Conservation (phyloP, 1,140 invertebrate genomes). For the Mya arenaria region DNA sequence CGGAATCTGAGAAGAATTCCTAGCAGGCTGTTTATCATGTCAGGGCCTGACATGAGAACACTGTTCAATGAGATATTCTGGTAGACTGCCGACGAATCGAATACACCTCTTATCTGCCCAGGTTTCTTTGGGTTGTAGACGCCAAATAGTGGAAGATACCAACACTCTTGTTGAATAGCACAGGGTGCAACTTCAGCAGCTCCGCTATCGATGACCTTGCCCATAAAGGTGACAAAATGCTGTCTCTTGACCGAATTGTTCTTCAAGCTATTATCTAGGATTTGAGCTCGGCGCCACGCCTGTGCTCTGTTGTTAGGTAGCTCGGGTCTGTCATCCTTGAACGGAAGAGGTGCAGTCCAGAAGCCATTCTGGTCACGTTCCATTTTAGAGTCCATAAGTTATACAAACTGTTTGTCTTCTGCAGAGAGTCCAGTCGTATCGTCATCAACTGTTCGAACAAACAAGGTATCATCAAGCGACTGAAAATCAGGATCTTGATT, state of each 20-base stretch:
- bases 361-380: constrained; percentile 21
- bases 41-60: constrained; percentile 66
- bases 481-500: not conserved
- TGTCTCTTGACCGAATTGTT: not conserved
- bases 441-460: not conserved
- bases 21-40: constrained; percentile 72
- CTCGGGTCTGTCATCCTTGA: not conserved
- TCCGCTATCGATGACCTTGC: constrained; percentile 7
- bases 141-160: constrained; percentile 25
- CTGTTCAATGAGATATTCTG: constrained; percentile 60
- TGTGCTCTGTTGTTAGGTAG: constrained; percentile 2
- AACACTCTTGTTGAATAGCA: constrained; percentile 10
- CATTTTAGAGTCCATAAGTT: constrained; percentile 47
- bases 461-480: not conserved
- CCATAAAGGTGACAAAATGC: constrained; percentile 39
- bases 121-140: not conserved
- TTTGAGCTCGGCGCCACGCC: not conserved
- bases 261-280: not conserved
- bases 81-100: not conserved
- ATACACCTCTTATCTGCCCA: not conserved
- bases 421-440: not conserved
- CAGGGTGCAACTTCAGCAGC: constrained; percentile 9
- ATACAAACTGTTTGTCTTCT: constrained; percentile 3
- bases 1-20: constrained; percentile 59
- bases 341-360: constrained; percentile 61